phyloP scores from a whole-genome alignment of 2,888 invertebrate genomes.

The Spodoptera exigua region DNA sequence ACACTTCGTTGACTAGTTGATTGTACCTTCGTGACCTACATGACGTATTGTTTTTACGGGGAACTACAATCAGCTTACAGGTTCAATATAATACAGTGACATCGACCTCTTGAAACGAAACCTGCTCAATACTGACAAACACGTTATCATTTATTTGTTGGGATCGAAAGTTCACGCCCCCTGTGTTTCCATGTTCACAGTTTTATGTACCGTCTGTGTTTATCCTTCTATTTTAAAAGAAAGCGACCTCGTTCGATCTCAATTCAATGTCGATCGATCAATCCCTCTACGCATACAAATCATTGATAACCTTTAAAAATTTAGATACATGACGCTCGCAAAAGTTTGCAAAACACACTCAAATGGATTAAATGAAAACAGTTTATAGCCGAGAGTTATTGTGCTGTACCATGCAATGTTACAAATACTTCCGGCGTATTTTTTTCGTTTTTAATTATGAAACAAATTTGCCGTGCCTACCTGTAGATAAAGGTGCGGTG shows the following conservation, averaged over 20 bases:
- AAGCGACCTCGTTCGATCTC: conserved; percentile 45
- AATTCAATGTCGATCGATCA: conserved; percentile 60
- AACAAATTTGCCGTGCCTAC: too few relatives aligned
- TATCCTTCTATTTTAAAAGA: conserved; percentile 51
- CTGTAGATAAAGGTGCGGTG: too few relatives aligned
- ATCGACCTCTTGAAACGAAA: conserved; percentile 10
- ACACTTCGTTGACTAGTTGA: not conserved
- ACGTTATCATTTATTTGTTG: conserved; percentile 15
- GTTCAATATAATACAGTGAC: conserved; percentile 15
- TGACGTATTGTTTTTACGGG: conserved; percentile 1
- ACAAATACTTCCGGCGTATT: too few relatives aligned
- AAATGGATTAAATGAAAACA: not conserved
- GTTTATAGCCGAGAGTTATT: too few relatives aligned
- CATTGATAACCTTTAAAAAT: conserved; percentile 22
- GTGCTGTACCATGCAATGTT: too few relatives aligned
- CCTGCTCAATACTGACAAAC: conserved; percentile 7
- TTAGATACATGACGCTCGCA: conserved; percentile 1
- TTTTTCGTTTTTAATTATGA: too few relatives aligned
- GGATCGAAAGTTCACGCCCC: conserved; percentile 16
- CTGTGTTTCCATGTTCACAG: conserved; percentile 6
- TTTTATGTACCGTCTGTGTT: conserved; percentile 20
- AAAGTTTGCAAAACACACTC: conserved; percentile 6
- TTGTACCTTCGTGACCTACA: conserved; percentile 14
- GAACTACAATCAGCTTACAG: not conserved
- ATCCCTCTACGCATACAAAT: conserved; percentile 49